phyloP scores from a whole-genome alignment of 2,888 invertebrate species.

The Nycteola revayana region DNA sequence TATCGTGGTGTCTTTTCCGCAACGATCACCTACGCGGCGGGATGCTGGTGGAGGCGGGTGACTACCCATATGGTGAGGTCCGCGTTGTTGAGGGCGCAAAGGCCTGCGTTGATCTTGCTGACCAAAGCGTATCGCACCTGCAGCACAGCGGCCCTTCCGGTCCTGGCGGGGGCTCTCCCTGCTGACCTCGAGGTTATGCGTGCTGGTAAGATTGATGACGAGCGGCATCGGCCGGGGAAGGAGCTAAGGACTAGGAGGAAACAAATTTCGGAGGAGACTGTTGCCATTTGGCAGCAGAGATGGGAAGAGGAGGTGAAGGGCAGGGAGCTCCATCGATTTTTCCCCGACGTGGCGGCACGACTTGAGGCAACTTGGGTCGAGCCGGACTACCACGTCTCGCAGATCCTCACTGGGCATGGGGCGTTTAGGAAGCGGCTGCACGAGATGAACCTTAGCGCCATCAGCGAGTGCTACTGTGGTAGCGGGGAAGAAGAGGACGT shows the following conservation, averaged over 20 bases:
- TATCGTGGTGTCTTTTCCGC: slow-evolving; percentile 2
- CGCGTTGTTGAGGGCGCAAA: too few species aligned
- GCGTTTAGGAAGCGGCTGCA: slow-evolving; percentile 19
- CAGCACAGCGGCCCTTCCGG: slow-evolving; percentile 11
- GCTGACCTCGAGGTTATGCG: too few species aligned
- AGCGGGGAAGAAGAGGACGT: slow-evolving; percentile 1
- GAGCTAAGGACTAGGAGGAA: not conserved
- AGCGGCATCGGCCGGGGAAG: not conserved
- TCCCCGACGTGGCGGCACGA: too few species aligned
- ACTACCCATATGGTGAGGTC: too few species aligned
- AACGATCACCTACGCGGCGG: too few species aligned
- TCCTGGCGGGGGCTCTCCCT: slow-evolving; percentile 16
- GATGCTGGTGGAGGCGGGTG: too few species aligned
- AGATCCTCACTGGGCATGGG: slow-evolving; percentile 28
- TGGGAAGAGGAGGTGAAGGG: slow-evolving; percentile 22
- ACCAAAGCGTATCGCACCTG: slow-evolving; percentile 15
- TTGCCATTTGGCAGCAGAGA: slow-evolving; percentile 20
- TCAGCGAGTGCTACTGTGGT: slow-evolving; percentile 9
- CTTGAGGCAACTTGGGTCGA: too few species aligned
- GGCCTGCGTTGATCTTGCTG: too few species aligned
- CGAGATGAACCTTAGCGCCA: slow-evolving; percentile 13
- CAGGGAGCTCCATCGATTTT: too few species aligned
- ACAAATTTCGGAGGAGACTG: too few species aligned
- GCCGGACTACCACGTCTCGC: slow-evolving; percentile 26
- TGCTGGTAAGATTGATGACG: too few species aligned